These are phyloP conservation scores for Euphydryas editha DNA, from an alignment of 2,888 invertebrate genomes.

Conservation along the genomic window DNA sequence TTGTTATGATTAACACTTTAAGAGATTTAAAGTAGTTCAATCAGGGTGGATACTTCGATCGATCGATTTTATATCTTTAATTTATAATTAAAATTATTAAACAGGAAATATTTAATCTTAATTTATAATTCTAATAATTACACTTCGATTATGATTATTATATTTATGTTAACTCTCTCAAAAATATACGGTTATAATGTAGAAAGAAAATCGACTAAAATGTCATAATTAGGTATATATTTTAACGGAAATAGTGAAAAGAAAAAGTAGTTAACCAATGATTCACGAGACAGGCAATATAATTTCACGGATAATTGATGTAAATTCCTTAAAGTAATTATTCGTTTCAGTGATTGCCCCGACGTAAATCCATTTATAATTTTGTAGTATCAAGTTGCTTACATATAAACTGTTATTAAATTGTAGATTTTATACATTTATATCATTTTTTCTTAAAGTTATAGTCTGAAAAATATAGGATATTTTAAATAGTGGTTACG, in stretches of 20 bases:
- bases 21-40: too few species aligned
- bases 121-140: too few species aligned
- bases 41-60: too few species aligned
- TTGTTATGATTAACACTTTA: too few species aligned
- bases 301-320: slow-evolving; percentile 20
- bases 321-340: slow-evolving; percentile 25
- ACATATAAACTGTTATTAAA: slow-evolving; percentile 1
- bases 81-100: too few species aligned
- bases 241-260: slow-evolving; percentile 1
- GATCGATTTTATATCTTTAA: too few species aligned
- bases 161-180: too few species aligned
- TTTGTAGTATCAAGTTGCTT: slow-evolving; percentile 2
- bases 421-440: too few species aligned
- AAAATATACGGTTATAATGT: background rate
- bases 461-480: background rate
- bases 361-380: slow-evolving; percentile 8
- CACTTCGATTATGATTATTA: too few species aligned
- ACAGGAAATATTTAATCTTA: too few species aligned
- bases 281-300: slow-evolving; percentile 10
- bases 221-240: background rate
- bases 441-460: background rate
- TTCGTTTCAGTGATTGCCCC: slow-evolving; percentile 11
- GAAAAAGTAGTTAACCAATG: slow-evolving; percentile 8
- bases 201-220: too few species aligned
- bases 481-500: slow-evolving; percentile 41